phyloP scores from a whole-genome alignment of 1,140 invertebrate genomes.

The Rhyzopertha dominica region DNA sequence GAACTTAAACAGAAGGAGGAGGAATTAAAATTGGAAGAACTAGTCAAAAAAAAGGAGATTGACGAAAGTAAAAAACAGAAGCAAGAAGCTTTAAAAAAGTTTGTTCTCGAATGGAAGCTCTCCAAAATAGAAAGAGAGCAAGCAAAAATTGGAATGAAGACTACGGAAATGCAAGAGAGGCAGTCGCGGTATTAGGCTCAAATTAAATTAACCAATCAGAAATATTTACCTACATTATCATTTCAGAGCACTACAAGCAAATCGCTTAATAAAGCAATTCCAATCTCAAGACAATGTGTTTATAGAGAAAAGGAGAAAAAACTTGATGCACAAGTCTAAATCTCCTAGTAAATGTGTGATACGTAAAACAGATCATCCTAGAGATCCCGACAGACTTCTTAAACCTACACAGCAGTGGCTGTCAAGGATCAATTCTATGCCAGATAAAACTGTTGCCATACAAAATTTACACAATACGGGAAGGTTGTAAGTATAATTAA shows the following conservation, averaged over 20 bases:
- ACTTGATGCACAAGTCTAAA: too few relatives aligned
- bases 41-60: constrained; percentile 17
- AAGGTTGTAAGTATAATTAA: too few relatives aligned
- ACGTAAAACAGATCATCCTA: constrained; percentile 22
- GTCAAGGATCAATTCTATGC: constrained; percentile 23
- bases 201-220: not conserved
- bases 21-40: not conserved
- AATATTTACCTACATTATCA: not conserved
- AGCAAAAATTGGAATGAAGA: constrained; percentile 13
- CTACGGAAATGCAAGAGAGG: constrained; percentile 11
- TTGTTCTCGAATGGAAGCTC: constrained; percentile 26
- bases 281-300: constrained; percentile 34
- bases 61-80: constrained; percentile 15
- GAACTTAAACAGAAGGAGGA: constrained; percentile 4
- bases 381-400: constrained; percentile 34
- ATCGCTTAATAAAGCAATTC: constrained; percentile 37
- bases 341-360: too few relatives aligned
- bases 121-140: constrained; percentile 19
- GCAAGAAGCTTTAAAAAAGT: constrained; percentile 12
- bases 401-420: constrained; percentile 40
- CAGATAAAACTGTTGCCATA: too few relatives aligned
- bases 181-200: constrained; percentile 9
- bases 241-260: constrained; percentile 31
- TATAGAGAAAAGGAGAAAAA: constrained; percentile 28
- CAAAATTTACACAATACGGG: too few relatives aligned